These are phyloP conservation scores for Pseudopipra pipra DNA, from an alignment of 2,113 vertebrate species.

Conservation along the genomic window DNA sequence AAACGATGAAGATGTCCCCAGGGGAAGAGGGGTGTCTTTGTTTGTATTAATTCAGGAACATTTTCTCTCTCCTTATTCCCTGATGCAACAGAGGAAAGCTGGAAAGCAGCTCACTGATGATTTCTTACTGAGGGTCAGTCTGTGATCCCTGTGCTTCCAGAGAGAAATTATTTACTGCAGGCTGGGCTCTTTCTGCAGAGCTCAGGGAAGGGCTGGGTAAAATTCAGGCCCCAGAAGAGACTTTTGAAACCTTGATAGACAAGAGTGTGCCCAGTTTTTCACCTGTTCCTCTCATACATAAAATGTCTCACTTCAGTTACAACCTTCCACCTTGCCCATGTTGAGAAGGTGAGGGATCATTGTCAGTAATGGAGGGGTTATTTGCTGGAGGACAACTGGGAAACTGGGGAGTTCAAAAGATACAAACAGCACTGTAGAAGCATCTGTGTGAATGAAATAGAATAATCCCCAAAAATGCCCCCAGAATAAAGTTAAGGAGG, in stretches of 20 bases:
- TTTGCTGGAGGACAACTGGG: not conserved
- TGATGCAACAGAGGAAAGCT: not conserved
- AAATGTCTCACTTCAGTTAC: not conserved
- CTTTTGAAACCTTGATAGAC: not conserved
- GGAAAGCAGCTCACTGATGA: not conserved
- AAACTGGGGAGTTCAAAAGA: not conserved
- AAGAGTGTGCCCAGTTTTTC: not conserved
- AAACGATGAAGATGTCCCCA: constrained; percentile 2
- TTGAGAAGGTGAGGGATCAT: not conserved
- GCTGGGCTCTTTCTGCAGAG: not conserved
- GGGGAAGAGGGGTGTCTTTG: not conserved
- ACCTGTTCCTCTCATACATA: not conserved
- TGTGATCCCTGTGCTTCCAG: not conserved
- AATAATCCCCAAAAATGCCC: not conserved
- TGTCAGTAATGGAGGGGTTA: not conserved
- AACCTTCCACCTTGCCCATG: not conserved
- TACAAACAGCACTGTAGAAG: not conserved
- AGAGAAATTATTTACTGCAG: not conserved
- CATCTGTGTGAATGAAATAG: not conserved
- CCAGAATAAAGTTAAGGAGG: not conserved
- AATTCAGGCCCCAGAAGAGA: not conserved
- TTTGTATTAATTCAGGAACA: constrained; percentile 26
- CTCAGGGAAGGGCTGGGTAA: not conserved
- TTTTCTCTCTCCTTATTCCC: not conserved
- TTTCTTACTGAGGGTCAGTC: not conserved